These are phyloP conservation scores for Magallana angulata DNA, from an alignment of 1,140 invertebrate genomes.

Conservation along the genomic window DNA sequence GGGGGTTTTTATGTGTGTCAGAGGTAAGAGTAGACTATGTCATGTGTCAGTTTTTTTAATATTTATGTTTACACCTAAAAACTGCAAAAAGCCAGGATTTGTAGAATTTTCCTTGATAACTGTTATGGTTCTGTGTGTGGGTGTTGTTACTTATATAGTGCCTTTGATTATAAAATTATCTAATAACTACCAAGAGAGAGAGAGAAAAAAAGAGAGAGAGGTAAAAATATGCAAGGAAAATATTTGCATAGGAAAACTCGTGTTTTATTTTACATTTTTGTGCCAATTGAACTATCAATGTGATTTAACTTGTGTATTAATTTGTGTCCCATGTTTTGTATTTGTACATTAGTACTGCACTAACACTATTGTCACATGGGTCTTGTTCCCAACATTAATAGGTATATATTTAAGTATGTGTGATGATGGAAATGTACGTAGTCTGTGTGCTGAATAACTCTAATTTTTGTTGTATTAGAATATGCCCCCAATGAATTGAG, in stretches of 20 bases:
- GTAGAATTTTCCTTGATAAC: background rate
- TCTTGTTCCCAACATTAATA: background rate
- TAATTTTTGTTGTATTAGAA: too few relatives aligned
- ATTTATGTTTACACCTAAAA: background rate
- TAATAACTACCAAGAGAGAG: background rate
- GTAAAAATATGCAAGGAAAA: background rate
- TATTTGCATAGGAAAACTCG: background rate
- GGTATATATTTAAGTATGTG: background rate
- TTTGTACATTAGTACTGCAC: background rate
- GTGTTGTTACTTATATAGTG: background rate
- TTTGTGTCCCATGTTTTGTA: background rate
- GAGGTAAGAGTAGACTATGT: too few relatives aligned
- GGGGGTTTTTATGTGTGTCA: too few relatives aligned
- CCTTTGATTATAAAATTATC: background rate
- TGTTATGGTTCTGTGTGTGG: background rate
- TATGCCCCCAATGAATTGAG: too few relatives aligned
- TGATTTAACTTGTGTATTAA: conserved; percentile 6
- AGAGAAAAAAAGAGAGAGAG: background rate
- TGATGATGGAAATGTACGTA: too few relatives aligned
- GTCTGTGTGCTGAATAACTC: too few relatives aligned
- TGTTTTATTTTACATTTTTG: conserved; percentile 3
- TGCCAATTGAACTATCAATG: background rate
- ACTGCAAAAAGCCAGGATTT: background rate
- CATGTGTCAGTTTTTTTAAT: background rate
- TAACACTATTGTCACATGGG: background rate